These are phyloP conservation scores for Neodon shergylaensis DNA, from an alignment of 2,113 vertebrate genomes.

Conservation along the genomic window DNA sequence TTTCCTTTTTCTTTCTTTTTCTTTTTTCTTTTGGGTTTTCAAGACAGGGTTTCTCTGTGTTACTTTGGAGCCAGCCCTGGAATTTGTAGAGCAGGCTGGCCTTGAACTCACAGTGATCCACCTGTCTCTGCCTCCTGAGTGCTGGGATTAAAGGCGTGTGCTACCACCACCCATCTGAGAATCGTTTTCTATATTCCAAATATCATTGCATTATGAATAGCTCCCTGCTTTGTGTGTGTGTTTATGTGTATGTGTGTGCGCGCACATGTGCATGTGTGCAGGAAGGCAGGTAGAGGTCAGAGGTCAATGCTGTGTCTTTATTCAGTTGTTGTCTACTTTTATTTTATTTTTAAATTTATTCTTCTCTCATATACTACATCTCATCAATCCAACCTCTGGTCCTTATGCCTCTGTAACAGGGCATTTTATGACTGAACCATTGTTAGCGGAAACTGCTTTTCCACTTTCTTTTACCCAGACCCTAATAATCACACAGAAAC, in stretches of 20 bases:
- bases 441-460: no score
- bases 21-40: no score
- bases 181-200: slow-evolving; percentile 15
- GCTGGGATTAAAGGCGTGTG: no score
- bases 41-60: no score
- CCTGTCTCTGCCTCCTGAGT: no score
- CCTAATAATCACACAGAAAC: no score
- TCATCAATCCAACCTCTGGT: not conserved
- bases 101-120: no score
- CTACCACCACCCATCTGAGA: not conserved
- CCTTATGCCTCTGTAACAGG: not conserved
- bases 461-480: no score
- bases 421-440: not conserved
- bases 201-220: not conserved
- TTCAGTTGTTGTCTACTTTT: not conserved
- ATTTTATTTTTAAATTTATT: not conserved
- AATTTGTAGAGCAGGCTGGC: no score
- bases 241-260: accelerated
- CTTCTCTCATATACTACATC: not conserved
- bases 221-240: not conserved
- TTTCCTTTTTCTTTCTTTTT: no score
- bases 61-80: no score
- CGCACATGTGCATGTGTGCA: not conserved
- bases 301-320: not conserved
- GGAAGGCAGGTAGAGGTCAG: not conserved